phyloP scores from a whole-genome alignment of 2,888 invertebrate species.

The Protonemura montana region DNA sequence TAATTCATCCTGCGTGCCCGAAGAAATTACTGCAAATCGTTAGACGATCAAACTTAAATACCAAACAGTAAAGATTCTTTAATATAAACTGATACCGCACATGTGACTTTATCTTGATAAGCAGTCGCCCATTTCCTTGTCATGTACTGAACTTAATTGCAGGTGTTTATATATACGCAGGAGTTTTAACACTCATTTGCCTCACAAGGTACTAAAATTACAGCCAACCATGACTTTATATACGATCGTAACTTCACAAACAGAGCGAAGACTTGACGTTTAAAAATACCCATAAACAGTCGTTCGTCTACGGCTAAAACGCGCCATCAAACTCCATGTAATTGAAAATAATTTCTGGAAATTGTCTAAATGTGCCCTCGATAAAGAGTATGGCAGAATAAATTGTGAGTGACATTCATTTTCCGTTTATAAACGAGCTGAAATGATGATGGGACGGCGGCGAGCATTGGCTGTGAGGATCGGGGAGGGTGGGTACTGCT shows the following conservation, averaged over 20 bases:
- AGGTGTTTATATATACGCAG: not conserved
- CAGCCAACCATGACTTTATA: not conserved
- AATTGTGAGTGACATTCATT: not conserved
- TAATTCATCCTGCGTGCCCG: not conserved
- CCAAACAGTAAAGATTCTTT: not conserved
- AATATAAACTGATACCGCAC: not conserved
- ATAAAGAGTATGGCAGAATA: not conserved
- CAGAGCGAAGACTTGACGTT: not conserved
- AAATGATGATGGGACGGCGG: not conserved
- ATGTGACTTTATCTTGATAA: not conserved
- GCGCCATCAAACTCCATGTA: not conserved
- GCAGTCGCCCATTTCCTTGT: not conserved
- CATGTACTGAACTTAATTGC: not conserved
- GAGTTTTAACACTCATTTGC: not conserved
- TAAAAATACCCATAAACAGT: not conserved
- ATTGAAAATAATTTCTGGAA: constrained; percentile 24
- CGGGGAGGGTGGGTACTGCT: not conserved
- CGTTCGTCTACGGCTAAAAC: not conserved
- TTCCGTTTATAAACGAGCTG: not conserved
- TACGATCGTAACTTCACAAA: not conserved
- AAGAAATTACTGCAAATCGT: not conserved
- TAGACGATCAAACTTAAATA: not conserved
- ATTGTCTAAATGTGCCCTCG: not conserved
- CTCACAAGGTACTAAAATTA: not conserved
- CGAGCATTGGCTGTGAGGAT: not conserved